These are phyloP conservation scores for Eidolon helvum DNA, from an alignment of 2,113 vertebrate genomes.

Conservation along the genomic window DNA sequence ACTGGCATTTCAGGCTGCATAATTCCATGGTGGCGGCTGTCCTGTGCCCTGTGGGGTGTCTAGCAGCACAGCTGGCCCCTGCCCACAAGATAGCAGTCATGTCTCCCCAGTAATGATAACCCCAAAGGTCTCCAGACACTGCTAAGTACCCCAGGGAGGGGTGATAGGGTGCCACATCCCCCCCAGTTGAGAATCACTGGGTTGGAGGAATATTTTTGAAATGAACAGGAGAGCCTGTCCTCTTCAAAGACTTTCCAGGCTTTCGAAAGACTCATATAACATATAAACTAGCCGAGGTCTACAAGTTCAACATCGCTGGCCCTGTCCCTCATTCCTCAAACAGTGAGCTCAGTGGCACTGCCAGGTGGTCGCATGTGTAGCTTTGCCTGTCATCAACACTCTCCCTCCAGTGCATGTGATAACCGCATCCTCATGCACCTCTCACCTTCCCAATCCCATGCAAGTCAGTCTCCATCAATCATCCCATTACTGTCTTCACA, in stretches of 20 bases:
- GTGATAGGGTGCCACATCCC: fast-evolving
- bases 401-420: no score
- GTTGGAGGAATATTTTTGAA: neutral
- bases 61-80: no score
- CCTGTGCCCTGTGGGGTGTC: fast-evolving
- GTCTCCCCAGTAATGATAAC: neutral
- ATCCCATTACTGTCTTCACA: neutral
- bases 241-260: neutral
- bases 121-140: neutral
- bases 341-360: no score
- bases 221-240: neutral
- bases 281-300: fast-evolving
- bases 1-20: fast-evolving
- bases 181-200: neutral
- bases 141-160: neutral
- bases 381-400: fast-evolving
- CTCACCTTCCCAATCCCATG: neutral
- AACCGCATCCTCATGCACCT: fast-evolving
- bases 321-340: neutral
- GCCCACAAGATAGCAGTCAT: neutral
- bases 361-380: fast-evolving
- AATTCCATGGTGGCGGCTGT: fast-evolving
- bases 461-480: neutral
- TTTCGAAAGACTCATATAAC: neutral
- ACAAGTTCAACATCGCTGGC: neutral